Conservation (phyloP, 2,888 invertebrate species). For the Nineta flava region DNA sequence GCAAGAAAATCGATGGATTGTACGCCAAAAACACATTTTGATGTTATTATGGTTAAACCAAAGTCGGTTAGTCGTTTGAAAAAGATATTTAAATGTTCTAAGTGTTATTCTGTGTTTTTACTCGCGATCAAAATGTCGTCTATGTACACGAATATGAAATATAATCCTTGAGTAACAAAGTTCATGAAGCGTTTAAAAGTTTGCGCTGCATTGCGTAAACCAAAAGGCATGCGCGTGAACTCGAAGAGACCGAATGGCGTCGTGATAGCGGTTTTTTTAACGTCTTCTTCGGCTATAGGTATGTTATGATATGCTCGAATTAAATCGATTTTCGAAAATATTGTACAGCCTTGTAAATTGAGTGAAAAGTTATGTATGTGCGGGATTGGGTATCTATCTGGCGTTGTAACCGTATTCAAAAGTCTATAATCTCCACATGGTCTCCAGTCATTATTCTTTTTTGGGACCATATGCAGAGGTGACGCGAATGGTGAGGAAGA, state of each 20-base stretch:
- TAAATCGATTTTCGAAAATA: no score
- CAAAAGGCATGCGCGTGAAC: neutral
- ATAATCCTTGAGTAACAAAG: neutral
- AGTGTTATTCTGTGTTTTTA: no score
- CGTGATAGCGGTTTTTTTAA: neutral
- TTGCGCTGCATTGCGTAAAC: no score
- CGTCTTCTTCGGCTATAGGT: neutral
- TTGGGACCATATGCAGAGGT: neutral
- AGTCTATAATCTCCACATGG: neutral
- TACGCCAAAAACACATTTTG: neutral
- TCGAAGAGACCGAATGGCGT: neutral
- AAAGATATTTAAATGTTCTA: no score
- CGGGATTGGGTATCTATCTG: no score
- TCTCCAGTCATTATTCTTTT: neutral
- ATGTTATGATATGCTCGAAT: no score
- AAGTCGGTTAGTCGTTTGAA: neutral
- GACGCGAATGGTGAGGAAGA: neutral
- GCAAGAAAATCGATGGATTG: neutral
- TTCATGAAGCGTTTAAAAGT: constrained; percentile 3
- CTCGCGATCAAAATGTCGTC: no score
- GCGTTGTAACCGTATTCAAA: neutral
- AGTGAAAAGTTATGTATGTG: no score
- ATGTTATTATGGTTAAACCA: neutral
- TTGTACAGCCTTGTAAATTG: no score
- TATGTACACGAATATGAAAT: neutral